A percentile compares a stretch with the other conserved stretches of the same genome.
These are phyloP conservation scores for Melanotaenia pygmaea DNA, from an alignment of 2,797 vertebrate species.

Conservation along the genomic window DNA sequence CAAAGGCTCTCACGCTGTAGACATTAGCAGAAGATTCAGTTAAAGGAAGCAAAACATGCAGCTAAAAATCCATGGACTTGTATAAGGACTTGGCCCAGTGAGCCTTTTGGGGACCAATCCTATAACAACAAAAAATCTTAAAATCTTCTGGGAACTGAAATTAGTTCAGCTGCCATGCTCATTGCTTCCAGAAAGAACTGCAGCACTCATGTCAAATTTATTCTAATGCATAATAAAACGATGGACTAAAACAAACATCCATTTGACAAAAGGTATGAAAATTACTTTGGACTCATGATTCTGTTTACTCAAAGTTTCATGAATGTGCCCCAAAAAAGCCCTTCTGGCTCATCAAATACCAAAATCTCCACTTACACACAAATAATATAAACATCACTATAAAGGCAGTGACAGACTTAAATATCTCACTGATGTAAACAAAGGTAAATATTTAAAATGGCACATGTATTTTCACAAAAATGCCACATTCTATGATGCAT, in stretches of 20 bases:
- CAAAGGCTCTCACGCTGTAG: neutral
- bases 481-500: slow-evolving; percentile 69
- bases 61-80: no score
- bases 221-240: neutral
- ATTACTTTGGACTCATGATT: slow-evolving; percentile 40
- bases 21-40: neutral
- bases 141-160: neutral
- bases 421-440: slow-evolving; percentile 65
- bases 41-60: neutral
- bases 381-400: slow-evolving; percentile 52
- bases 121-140: no score
- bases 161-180: neutral
- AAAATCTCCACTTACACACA: slow-evolving; percentile 65
- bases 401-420: slow-evolving; percentile 61
- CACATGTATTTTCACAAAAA: slow-evolving; percentile 54
- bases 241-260: slow-evolving; percentile 1
- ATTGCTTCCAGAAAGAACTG: slow-evolving; percentile 10
- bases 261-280: neutral
- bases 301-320: slow-evolving; percentile 34
- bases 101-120: no score
- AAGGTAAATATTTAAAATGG: slow-evolving; percentile 63
- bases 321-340: slow-evolving; percentile 52
- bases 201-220: neutral
- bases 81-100: no score
- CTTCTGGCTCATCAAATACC: slow-evolving; percentile 47